phyloP scores from a whole-genome alignment of 2,797 vertebrate genomes.

The Setipinna tenuifilis region DNA sequence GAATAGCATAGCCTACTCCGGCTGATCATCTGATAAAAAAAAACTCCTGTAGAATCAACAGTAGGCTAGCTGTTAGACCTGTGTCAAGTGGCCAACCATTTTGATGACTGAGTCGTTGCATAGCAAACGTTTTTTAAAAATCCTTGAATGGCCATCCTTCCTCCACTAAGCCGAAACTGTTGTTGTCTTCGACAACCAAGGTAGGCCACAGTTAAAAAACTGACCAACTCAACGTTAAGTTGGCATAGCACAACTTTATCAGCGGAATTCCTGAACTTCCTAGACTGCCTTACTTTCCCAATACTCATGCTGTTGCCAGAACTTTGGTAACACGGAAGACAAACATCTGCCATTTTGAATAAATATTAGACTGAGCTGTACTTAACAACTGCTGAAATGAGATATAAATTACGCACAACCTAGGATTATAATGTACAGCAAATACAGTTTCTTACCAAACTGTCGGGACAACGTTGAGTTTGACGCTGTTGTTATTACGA shows the following conservation, averaged over 20 bases:
- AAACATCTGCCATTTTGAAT: background rate
- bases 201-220: too few relatives aligned
- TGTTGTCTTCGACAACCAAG: too few relatives aligned
- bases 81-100: too few relatives aligned
- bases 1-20: too few relatives aligned
- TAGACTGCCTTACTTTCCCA: background rate
- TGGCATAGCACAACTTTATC: background rate
- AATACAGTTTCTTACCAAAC: background rate
- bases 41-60: too few relatives aligned
- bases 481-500: constrained; percentile 17
- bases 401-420: constrained; percentile 1
- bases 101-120: too few relatives aligned
- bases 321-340: background rate
- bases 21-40: too few relatives aligned
- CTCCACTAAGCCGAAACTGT: too few relatives aligned
- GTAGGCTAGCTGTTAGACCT: too few relatives aligned
- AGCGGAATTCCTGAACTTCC: background rate
- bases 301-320: background rate
- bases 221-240: too few relatives aligned
- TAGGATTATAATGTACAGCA: background rate
- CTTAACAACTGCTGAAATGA: background rate
- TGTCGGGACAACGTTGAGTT: background rate
- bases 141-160: too few relatives aligned
- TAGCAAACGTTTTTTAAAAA: too few relatives aligned
- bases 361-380: background rate